Evolutionary conservation across 2,797 vertebrate species (phyloP), one percentile per base, ranked within the genome.

Genomic region (Botia almorhae): DNA sequence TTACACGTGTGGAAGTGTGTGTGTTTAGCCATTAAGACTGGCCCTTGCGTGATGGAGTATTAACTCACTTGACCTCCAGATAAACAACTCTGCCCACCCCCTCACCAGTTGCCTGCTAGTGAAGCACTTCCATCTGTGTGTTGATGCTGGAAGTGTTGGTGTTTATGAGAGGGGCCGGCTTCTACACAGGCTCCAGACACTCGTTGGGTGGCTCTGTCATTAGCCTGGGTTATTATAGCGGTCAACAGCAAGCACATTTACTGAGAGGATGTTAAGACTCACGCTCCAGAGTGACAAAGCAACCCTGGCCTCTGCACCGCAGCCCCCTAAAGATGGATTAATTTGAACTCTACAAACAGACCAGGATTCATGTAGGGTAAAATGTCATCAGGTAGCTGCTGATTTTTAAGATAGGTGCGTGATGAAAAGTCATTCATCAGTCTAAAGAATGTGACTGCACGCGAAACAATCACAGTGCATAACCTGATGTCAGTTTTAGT

Each of bases 91-190:
- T 56, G 68, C 69, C 75, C 2, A 1, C 78, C 69, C 74, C 14
- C 69, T 26, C 63, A 16, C 19, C 29, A 64, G 63, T 67, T n/a
- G 65, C 61, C 75, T 69, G 36, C 39, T 78, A 76, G 76, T 60
- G 70, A 88, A 84, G 82, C 67, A 82, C 65, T 86, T 82, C 84
- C 81, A 83, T 73, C 74, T 87, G 89, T 91, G 88, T 93, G 88
- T 90, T 90, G 88, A 89, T 21, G 78, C 87, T 86, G 72, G 74
- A 84, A 76, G 82, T 82, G 87, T 56, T 85, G 86, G 80, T 72
- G 76, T 88, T 87, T 72, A 83, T 78, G 75, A 76, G 86, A 83
- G 82, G 56, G 78, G 55, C 58, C 23, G 55, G 21, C 69, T 79
- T 84, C 69, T 50, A 64, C 56, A 74, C 29, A 33, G 51, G 71